A percentile compares a stretch with the other conserved stretches of the same genome.
Evolutionary conservation across 35 echinoderm and acorn worm genomes (phyloP).

Genomic region (Heliocidaris tuberculata): DNA sequence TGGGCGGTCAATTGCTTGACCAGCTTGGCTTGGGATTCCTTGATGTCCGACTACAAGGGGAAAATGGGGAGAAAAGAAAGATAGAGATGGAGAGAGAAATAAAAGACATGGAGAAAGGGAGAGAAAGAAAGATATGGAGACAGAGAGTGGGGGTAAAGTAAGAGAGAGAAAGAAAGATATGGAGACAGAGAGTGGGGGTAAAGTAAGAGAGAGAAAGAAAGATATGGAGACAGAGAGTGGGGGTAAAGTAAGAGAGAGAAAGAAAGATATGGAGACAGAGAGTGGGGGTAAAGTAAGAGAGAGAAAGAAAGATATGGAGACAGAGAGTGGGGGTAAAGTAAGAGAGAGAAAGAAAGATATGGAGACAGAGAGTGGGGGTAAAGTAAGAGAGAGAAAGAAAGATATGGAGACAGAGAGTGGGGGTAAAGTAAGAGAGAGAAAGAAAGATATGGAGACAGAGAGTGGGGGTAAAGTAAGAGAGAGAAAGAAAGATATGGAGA

Average conservation of each 20-base stretch:
- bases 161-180: not conserved
- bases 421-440: not conserved
- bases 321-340: no score
- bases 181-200: not conserved
- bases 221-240: not conserved
- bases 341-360: not conserved
- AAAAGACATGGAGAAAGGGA: not conserved
- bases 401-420: not conserved
- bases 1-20: constrained; percentile 84
- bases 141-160: not conserved
- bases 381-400: not conserved
- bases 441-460: not conserved
- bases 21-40: constrained; percentile 86
- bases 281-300: no score
- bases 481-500: not conserved
- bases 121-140: not conserved
- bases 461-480: no score
- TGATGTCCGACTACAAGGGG: constrained; percentile 82
- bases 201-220: not conserved
- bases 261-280: no score
- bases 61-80: not conserved
- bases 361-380: not conserved
- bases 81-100: not conserved
- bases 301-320: not conserved
- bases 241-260: no score